These are phyloP conservation scores for Tryphoninae sp. DNA, from an alignment of 2,888 invertebrate genomes.

Conservation along the genomic window DNA sequence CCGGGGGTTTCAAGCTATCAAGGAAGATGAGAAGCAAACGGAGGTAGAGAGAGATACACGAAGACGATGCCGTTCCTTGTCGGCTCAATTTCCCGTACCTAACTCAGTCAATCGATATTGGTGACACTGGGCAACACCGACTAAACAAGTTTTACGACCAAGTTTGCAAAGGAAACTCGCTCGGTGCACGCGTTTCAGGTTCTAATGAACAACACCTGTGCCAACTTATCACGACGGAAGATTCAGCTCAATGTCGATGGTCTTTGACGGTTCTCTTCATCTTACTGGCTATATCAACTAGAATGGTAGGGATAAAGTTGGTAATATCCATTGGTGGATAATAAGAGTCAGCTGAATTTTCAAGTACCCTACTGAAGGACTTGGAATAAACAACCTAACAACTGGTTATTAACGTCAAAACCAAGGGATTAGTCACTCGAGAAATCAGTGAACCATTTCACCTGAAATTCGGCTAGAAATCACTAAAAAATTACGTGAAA, in stretches of 20 bases:
- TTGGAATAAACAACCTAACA: no score
- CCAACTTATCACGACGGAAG: conserved; percentile 42
- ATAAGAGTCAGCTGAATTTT: no score
- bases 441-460: no score
- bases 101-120: conserved; percentile 43
- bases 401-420: no score
- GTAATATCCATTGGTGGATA: no score
- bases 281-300: background rate
- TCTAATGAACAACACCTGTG: conserved; percentile 20
- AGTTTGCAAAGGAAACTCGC: conserved; percentile 30
- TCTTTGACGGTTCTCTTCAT: conserved; percentile 7
- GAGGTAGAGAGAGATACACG: background rate
- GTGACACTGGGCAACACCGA: conserved; percentile 27
- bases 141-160: conserved; percentile 48
- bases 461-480: no score
- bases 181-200: background rate
- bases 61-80: conserved; percentile 37
- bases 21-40: background rate
- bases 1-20: conserved; percentile 28
- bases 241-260: conserved; percentile 4
- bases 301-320: background rate
- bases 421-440: no score
- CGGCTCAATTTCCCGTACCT: conserved; percentile 51
- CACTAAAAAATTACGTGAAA: no score
- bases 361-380: no score